Percentiles rank a stretch among this genome's conserved stretches.
Conservation (phyloP, 2,113 vertebrate genomes). For the Chroicocephalus ridibundus region DNA sequence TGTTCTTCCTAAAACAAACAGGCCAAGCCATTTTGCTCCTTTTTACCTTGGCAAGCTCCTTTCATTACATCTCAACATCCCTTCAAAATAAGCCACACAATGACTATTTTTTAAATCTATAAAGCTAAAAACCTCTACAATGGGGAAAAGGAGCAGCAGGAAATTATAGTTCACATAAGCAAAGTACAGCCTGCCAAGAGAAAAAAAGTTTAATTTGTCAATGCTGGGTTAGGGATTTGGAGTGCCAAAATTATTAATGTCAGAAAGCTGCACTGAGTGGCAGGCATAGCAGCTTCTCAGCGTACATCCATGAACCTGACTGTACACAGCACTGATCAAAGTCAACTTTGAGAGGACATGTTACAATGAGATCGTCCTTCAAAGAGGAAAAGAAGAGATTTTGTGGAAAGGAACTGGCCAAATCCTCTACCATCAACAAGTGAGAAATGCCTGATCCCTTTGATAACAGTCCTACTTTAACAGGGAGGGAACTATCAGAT, state of each 20-base stretch:
- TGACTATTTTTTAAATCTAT: background rate
- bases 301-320: background rate
- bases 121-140: background rate
- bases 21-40: background rate
- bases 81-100: background rate
- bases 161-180: background rate
- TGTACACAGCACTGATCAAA: background rate
- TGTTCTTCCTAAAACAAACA: background rate
- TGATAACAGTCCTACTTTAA: background rate
- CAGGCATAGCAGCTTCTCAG: background rate
- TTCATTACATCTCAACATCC: background rate
- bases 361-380: background rate
- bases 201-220: background rate
- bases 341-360: background rate
- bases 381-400: background rate
- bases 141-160: background rate
- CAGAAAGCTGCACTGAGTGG: background rate
- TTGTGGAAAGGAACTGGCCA: background rate
- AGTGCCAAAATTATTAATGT: conserved; percentile 2
- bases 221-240: background rate
- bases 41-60: background rate
- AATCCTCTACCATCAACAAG: background rate
- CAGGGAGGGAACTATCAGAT: background rate
- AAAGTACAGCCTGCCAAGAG: background rate
- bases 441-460: background rate